Conservation (phyloP, 2,888 invertebrate species). For the Tenodera sinensis region DNA sequence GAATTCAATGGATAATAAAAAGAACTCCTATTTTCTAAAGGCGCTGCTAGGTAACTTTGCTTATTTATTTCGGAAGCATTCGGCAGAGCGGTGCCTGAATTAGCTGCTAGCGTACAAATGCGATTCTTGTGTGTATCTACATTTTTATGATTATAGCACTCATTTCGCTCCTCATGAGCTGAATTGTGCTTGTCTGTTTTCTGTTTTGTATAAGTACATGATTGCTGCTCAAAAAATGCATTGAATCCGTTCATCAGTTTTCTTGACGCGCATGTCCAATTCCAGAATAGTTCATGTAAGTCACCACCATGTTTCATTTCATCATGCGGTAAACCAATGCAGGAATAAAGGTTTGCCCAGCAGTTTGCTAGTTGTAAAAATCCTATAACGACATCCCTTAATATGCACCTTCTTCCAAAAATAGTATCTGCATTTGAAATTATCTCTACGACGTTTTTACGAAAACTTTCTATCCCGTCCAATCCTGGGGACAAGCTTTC, state of each 20-base stretch:
- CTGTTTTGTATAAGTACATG: background rate
- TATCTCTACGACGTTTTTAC: background rate
- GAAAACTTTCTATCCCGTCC: background rate
- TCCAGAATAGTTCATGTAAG: background rate
- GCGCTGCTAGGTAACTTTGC: background rate
- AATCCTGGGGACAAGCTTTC: background rate
- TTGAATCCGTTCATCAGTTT: background rate
- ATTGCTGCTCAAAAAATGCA: background rate
- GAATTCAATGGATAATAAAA: background rate
- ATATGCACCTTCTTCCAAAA: background rate
- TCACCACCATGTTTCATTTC: background rate
- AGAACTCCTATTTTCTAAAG: background rate
- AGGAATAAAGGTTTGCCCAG: constrained; percentile 1
- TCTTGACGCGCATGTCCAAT: background rate
- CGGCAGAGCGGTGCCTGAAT: background rate
- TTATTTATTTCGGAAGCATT: background rate
- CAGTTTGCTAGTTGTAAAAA: background rate
- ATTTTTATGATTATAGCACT: background rate
- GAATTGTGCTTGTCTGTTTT: background rate
- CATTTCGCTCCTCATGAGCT: background rate
- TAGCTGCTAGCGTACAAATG: background rate
- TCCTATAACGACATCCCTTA: background rate
- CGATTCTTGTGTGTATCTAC: background rate
- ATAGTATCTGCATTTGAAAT: background rate
- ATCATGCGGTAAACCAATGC: background rate